These are phyloP conservation scores for Cristatella mucedo DNA, from an alignment of 2,888 invertebrate species.

Conservation along the genomic window DNA sequence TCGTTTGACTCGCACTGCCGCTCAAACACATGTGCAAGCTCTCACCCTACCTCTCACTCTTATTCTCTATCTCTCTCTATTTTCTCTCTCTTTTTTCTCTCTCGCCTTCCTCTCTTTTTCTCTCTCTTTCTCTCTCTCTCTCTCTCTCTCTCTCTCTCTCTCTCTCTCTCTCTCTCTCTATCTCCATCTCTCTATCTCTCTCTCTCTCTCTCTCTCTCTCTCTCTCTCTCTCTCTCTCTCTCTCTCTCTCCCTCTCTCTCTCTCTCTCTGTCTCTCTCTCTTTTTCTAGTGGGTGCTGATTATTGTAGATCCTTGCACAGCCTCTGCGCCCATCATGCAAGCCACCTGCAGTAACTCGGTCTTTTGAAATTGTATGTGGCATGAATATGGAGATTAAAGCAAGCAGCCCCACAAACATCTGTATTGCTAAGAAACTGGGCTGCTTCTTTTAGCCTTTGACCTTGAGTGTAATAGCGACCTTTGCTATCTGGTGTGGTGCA, in stretches of 20 bases:
- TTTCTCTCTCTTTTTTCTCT: no score
- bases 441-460: no score
- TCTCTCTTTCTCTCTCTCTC: not conserved
- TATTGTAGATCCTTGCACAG: no score
- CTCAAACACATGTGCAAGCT: not conserved
- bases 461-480: no score
- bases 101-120: not conserved
- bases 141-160: no score
- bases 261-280: constrained; percentile 8
- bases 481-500: no score
- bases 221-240: constrained; percentile 6
- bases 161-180: not conserved
- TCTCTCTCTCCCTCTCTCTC: constrained; percentile 8
- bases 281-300: not conserved
- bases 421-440: no score
- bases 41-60: not conserved
- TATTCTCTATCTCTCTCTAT: not conserved
- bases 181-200: not conserved
- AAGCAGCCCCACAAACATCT: no score
- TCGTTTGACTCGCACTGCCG: not conserved
- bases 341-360: no score
- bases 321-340: no score
- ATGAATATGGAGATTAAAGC: no score
- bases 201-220: constrained; percentile 1
- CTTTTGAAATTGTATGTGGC: no score